Evolutionary conservation across 1,140 invertebrate genomes (phyloP), one percentile per base, ranked within the genome.

Genomic region (Leptinotarsa lineolata): DNA sequence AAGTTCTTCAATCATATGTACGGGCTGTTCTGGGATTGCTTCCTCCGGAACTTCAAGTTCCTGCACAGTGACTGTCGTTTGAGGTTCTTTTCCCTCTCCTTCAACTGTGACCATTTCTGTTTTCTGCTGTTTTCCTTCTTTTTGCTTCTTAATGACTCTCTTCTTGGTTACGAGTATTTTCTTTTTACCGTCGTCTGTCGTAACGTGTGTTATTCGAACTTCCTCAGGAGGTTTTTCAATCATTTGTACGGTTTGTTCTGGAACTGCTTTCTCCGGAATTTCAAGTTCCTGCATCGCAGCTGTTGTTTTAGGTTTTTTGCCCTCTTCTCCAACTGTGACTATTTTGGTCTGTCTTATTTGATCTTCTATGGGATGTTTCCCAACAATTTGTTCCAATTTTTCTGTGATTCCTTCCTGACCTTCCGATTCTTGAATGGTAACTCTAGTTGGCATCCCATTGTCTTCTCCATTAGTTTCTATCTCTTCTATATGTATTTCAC

Each of bases 381-480:
- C 75, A n/a, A 76, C n/a, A 46, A 64, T 39, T 4, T 73, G n/a
- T 22, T 11, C 18, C 72, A 21, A 70, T 54, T 72, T 74, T 68
- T 54, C 48, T 54, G 16, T 15, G 15, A 54, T 1, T 54, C 74
- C 67, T 74, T 81, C 79, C 11, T 74, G n/a, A 44, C 72, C 59
- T 68, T 79, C 74, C 67, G 76, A 72, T 72, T 84, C 80, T 78
- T 80, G 75, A 24, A 78, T 63, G 67, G 79, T 80, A 13, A 79
- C 81, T 20, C 66, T 71, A 12, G 76, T 75, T 82, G 83, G 66
- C 79, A 83, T 74, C 54, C 22, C 22, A 72, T 74, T 76, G 11
- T 73, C 76, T 69, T 80, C 77, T 83, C 84, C 82, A 18, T 79
- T 78, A 85, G 85, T 83, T 16, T 77, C 80, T n/a, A 84, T 83